phyloP scores from a whole-genome alignment of 2,888 invertebrate species.

The Pardosa pseudoannulata region DNA sequence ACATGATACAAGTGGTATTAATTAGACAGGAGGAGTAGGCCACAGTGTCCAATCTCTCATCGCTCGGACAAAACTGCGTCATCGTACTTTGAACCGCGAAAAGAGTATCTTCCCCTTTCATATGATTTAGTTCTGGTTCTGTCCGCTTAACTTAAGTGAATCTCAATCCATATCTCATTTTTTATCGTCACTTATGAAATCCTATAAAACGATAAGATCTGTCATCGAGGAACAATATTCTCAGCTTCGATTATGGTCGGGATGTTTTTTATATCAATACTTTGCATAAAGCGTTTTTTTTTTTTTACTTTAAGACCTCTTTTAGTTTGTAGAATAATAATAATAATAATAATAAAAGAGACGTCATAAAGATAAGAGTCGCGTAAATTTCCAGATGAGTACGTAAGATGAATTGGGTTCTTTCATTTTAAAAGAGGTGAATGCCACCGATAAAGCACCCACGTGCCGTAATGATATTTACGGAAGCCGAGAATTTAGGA shows the following conservation, averaged over 20 bases:
- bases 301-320: neutral
- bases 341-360: too few relatives aligned
- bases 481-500: too few relatives aligned
- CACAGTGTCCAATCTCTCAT: neutral
- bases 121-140: conserved; percentile 7
- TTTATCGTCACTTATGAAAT: neutral
- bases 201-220: conserved; percentile 1
- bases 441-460: neutral
- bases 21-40: neutral
- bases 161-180: neutral
- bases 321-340: neutral
- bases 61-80: neutral
- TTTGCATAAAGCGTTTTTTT: too few relatives aligned
- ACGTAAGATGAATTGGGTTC: neutral
- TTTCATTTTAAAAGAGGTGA: neutral
- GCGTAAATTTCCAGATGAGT: neutral
- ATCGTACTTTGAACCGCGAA: neutral
- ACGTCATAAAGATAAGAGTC: neutral
- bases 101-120: neutral
- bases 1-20: neutral
- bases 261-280: neutral
- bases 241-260: neutral
- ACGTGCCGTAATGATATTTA: too few relatives aligned
- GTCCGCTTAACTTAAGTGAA: neutral
- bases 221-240: neutral